A percentile compares a stretch with the other conserved stretches of the same genome.
Conservation (phyloP, 2,113 vertebrate genomes). For the Synchiropus splendidus region DNA sequence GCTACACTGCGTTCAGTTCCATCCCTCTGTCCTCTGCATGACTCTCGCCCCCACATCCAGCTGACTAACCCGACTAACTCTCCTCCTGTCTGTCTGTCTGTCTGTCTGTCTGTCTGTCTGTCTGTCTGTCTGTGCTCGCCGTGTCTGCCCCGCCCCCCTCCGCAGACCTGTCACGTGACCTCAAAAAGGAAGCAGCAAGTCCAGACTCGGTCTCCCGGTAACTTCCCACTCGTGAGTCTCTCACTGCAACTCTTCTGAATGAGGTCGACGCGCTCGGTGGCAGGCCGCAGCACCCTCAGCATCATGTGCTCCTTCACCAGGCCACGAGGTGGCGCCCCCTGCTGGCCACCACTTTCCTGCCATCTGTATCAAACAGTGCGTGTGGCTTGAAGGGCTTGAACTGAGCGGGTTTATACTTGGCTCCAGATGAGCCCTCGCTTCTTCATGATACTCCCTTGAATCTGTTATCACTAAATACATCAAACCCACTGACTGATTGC, state of each 20-base stretch:
- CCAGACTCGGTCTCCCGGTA: constrained; percentile 57
- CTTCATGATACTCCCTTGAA: too few species aligned
- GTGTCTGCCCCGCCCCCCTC: background rate
- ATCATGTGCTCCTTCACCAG: background rate
- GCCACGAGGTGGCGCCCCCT: too few species aligned
- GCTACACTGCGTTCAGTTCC: too few species aligned
- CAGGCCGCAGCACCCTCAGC: constrained; percentile 8
- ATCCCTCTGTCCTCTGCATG: too few species aligned
- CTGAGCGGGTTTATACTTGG: too few species aligned
- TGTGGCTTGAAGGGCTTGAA: too few species aligned
- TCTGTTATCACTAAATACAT: too few species aligned
- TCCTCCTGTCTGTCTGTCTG: background rate
- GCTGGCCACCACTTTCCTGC: too few species aligned
- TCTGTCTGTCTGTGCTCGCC: background rate
- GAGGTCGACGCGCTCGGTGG: too few species aligned
- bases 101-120: background rate
- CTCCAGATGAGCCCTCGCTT: too few species aligned
- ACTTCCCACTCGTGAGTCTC: constrained; percentile 6
- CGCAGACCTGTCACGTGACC: constrained; percentile 45
- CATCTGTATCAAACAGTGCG: too few species aligned
- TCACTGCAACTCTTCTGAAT: constrained; percentile 3
- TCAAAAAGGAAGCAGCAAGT: constrained; percentile 43
- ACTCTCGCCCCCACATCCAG: background rate
- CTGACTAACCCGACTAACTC: constrained; percentile 29
- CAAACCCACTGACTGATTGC: too few species aligned